Percentiles rank a stretch among this genome's conserved stretches.
Conservation (phyloP, 2,113 vertebrate genomes). For the Carlito syrichta region DNA sequence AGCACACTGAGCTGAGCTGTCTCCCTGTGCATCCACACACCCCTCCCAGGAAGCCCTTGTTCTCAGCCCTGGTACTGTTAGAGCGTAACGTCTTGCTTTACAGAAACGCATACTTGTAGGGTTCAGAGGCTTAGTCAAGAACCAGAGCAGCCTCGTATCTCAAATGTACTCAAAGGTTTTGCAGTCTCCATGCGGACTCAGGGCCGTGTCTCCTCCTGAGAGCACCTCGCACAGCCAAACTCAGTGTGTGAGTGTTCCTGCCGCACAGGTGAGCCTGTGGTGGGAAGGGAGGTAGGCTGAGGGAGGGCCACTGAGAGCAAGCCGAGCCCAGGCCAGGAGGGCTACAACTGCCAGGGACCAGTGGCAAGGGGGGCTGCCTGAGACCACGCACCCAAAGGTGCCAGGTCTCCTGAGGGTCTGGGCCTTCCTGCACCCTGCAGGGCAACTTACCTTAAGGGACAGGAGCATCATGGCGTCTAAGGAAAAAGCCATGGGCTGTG, state of each 20-base stretch:
- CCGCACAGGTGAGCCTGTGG: background rate
- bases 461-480: background rate
- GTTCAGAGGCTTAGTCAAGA: slow-evolving; percentile 65
- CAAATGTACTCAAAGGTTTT: slow-evolving; percentile 46
- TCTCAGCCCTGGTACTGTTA: no score
- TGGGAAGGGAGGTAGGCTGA: background rate
- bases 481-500: background rate
- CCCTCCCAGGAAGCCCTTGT: no score
- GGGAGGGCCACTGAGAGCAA: background rate
- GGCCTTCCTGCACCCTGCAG: no score
- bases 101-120: slow-evolving; percentile 37
- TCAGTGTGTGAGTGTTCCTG: background rate
- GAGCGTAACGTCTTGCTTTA: no score
- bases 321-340: background rate
- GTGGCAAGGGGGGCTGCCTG: background rate
- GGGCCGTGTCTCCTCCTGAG: slow-evolving; percentile 22
- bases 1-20: background rate
- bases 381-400: background rate
- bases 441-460: background rate
- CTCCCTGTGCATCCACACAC: background rate
- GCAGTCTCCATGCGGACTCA: background rate
- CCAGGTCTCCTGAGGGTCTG: background rate
- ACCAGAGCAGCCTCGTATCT: background rate
- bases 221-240: background rate
- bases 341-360: no score